phyloP scores from a whole-genome alignment of 2,797 vertebrate species.

The Pelochelys cantorii region DNA sequence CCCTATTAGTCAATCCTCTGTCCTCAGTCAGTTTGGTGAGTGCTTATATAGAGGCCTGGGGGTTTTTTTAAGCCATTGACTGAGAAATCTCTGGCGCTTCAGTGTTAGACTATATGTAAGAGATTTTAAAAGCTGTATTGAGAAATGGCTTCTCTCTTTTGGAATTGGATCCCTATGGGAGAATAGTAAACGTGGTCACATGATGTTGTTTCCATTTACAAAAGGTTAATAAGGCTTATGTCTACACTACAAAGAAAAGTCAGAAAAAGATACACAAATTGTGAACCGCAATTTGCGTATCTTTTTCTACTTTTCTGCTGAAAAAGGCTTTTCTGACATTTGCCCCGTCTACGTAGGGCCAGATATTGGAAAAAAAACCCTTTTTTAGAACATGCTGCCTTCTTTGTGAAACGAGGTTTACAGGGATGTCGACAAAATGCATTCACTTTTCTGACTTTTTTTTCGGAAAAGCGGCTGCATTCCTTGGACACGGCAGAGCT shows the following conservation, averaged over 20 bases:
- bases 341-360: no score
- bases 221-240: background rate
- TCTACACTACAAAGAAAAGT: background rate
- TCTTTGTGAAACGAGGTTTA: no score
- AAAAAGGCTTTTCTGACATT: no score
- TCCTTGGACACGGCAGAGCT: no score
- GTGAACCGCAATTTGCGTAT: no score
- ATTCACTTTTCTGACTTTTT: no score
- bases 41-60: background rate
- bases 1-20: slow-evolving; percentile 82
- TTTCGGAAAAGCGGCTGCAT: no score
- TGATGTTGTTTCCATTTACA: background rate
- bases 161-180: background rate
- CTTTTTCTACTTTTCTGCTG: no score
- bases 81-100: rapidly evolving
- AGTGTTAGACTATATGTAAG: background rate
- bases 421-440: no score
- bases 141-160: background rate
- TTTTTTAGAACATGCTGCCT: no score
- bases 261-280: no score
- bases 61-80: background rate
- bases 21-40: slow-evolving; percentile 91
- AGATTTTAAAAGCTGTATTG: background rate
- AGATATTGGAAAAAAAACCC: no score
- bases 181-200: background rate